These are phyloP conservation scores for Chiloscyllium plagiosum DNA, from an alignment of 2,113 vertebrate genomes.

Conservation along the genomic window DNA sequence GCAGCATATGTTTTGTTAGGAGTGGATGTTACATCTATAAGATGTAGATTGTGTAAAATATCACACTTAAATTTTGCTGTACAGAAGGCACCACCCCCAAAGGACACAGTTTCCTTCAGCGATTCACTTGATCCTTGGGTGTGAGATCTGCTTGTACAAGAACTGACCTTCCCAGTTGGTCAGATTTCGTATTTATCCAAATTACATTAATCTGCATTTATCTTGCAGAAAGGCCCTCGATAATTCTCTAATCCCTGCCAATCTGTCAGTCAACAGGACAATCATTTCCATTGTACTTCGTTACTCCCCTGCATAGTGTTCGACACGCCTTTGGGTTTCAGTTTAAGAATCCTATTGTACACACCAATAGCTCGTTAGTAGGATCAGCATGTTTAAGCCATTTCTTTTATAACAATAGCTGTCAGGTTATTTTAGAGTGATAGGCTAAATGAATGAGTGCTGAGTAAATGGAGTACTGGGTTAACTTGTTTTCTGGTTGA, in stretches of 20 bases:
- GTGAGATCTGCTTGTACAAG: neutral
- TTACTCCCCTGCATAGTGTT: neutral
- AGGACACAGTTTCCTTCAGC: slow-evolving; percentile 3
- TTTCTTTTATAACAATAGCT: neutral
- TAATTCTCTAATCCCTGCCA: slow-evolving; percentile 20
- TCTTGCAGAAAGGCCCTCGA: slow-evolving; percentile 7
- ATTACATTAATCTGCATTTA: slow-evolving; percentile 13
- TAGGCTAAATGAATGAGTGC: neutral
- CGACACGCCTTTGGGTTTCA: neutral
- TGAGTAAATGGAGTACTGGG: neutral
- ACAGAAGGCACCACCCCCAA: neutral
- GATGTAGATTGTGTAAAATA: neutral
- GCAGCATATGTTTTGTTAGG: neutral
- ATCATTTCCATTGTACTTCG: neutral
- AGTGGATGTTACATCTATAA: neutral
- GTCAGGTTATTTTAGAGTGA: slow-evolving; percentile 11
- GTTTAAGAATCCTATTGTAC: neutral
- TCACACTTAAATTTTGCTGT: neutral
- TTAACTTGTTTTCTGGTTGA: neutral
- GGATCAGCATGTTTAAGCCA: neutral
- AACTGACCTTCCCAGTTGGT: neutral
- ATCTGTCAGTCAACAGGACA: neutral
- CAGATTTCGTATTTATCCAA: slow-evolving; percentile 22
- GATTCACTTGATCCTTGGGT: neutral
- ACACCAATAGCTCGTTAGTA: neutral